phyloP scores from a whole-genome alignment of 1,140 invertebrate genomes.

The Magallana angulata region DNA sequence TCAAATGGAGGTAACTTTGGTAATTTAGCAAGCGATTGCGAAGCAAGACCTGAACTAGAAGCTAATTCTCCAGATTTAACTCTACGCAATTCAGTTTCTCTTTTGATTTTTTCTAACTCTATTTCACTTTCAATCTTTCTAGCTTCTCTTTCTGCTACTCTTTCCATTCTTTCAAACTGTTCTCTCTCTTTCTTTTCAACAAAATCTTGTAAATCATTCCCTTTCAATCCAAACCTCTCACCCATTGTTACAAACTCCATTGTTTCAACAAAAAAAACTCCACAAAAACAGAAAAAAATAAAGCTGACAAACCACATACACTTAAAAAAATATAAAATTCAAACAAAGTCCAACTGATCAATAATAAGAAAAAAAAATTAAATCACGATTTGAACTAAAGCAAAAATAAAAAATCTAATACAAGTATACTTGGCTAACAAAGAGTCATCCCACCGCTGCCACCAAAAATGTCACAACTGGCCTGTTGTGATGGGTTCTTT shows the following conservation, averaged over 20 bases:
- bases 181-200: constrained; percentile 7
- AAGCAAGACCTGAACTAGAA: background rate
- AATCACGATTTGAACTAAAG: too few species aligned
- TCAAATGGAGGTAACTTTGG: constrained; percentile 43
- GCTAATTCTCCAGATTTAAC: background rate
- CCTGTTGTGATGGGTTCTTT: too few species aligned
- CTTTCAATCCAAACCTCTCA: background rate
- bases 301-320: too few species aligned
- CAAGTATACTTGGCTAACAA: too few species aligned
- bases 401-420: too few species aligned
- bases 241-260: background rate
- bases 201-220: background rate
- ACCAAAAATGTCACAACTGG: too few species aligned
- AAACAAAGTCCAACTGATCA: too few species aligned
- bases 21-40: background rate
- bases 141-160: background rate
- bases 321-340: too few species aligned
- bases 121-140: constrained; percentile 15
- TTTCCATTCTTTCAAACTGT: constrained; percentile 17
- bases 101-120: background rate
- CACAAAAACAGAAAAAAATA: too few species aligned
- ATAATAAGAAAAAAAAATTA: too few species aligned
- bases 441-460: too few species aligned
- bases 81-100: background rate
- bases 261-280: background rate